Conservation (phyloP, 2,113 vertebrate species). For the Malaclemys terrapin region DNA sequence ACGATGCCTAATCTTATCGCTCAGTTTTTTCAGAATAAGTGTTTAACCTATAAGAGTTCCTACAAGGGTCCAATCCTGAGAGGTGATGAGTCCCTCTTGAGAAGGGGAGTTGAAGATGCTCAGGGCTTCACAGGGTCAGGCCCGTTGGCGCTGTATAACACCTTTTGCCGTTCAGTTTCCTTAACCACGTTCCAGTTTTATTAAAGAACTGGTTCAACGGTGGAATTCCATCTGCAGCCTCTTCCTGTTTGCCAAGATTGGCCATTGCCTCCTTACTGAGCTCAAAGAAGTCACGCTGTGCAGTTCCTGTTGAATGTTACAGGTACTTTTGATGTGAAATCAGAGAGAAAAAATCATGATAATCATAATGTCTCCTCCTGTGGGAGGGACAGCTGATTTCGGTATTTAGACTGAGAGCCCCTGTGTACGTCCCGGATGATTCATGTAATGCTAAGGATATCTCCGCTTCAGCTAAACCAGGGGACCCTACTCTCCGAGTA, state of each 20-base stretch:
- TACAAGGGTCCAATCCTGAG: neutral
- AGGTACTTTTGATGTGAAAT: neutral
- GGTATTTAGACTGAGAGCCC: neutral
- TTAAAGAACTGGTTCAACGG: neutral
- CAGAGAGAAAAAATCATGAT: neutral
- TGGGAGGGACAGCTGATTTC: neutral
- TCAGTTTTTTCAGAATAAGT: neutral
- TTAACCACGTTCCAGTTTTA: neutral
- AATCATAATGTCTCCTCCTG: neutral
- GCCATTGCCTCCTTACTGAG: neutral
- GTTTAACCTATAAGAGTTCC: neutral
- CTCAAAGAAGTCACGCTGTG: neutral
- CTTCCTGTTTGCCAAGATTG: neutral
- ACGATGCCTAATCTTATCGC: neutral
- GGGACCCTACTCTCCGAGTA: neutral
- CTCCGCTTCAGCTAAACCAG: neutral
- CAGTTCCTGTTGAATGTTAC: neutral
- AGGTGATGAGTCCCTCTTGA: neutral
- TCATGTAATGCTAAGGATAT: slow-evolving; percentile 19
- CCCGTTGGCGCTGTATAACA: neutral
- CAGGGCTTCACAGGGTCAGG: neutral
- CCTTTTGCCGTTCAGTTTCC: neutral
- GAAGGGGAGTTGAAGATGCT: neutral
- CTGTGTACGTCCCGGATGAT: neutral
- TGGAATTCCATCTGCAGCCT: neutral